Percentiles rank a stretch among this genome's conserved stretches.
Evolutionary conservation across 1,140 invertebrate genomes (phyloP).

Genomic region (Eriosoma lanigerum): DNA sequence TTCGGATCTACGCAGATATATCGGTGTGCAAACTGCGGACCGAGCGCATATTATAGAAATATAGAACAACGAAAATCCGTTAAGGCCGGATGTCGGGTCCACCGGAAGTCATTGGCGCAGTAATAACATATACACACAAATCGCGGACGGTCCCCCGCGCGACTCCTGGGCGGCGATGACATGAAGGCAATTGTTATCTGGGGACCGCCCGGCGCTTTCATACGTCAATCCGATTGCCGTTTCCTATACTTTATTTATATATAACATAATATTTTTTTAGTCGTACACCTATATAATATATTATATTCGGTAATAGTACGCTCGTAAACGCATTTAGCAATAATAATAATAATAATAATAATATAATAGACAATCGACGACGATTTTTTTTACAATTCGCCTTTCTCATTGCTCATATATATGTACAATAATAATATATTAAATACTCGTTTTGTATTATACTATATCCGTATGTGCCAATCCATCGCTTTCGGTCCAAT

Average conservation of each 20-base stretch:
- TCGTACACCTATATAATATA: no score
- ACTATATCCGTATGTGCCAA: neutral
- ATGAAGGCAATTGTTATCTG: slow-evolving; percentile 46
- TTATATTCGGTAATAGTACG: neutral
- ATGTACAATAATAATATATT: neutral
- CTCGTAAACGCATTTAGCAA: neutral
- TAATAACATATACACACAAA: slow-evolving; percentile 34
- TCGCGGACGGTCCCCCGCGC: slow-evolving; percentile 26
- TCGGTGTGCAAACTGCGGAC: no score
- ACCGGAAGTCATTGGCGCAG: slow-evolving; percentile 48
- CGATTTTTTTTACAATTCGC: neutral
- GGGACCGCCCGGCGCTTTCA: slow-evolving; percentile 51
- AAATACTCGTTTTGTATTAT: slow-evolving; percentile 3
- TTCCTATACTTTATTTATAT: neutral
- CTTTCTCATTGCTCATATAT: neutral
- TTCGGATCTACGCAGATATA: neutral
- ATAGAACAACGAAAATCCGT: slow-evolving; percentile 47
- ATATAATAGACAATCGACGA: slow-evolving; percentile 28
- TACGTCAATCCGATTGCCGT: slow-evolving; percentile 46
- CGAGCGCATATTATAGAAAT: no score
- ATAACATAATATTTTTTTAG: no score
- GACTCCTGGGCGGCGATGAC: slow-evolving; percentile 48
- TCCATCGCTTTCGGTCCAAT: slow-evolving; percentile 26
- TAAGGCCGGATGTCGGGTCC: slow-evolving; percentile 44
- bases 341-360: neutral